Evolutionary conservation across 2,888 invertebrate species (phyloP), one percentile per base, ranked within the genome.

Genomic region (Dryomyza anilis): DNA sequence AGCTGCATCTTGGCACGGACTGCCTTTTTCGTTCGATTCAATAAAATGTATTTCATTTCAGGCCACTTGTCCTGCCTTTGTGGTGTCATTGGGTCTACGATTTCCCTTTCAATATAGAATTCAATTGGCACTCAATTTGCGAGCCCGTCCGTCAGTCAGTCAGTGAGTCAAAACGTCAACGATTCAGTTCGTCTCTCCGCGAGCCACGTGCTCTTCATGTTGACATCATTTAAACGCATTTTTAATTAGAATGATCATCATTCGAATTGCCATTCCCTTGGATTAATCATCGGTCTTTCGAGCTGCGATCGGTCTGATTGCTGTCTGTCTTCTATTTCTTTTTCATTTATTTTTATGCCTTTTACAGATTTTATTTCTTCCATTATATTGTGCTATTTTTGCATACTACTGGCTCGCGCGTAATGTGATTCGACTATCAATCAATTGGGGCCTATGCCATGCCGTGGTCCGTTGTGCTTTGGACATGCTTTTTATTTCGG

Each of bases 341-440:
- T 48, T 48, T 21, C 39, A 23, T 6, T 56, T 46, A 29, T 46
- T 25, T 57, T 45, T 33, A n/a, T 33, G 30, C 21, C 29, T 16
- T 33, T 33, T 16, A 16, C 12, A 30, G 21, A 7, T 53, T n/a
- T 30, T n/a, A n/a, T n/a, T 39, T 39, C n/a, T 56, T 56, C n/a
- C 36, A 14, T 14, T 21, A 10, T 39, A 6, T 7, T 39, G 39
- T 39, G 39, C 33, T 27, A 16, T 43, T 45, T 57, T 45, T 23
- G 36, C 43, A 14, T 2, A 30, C 21, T 45, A 10, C 4, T 23
- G n/a, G 50, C 33, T n/a, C 55, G 33, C 21, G 33, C 61, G 23
- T 43, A 61, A 61, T 61, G 50, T 39, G 60, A 33, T 52, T 61
- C 39, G 53, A 52, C 53, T 53, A 53, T 53, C 53, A 43, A 61